Evolutionary conservation across 2,113 vertebrate species (phyloP), one percentile per base, ranked within the genome.

Genomic region (Anser brachyrhynchus): DNA sequence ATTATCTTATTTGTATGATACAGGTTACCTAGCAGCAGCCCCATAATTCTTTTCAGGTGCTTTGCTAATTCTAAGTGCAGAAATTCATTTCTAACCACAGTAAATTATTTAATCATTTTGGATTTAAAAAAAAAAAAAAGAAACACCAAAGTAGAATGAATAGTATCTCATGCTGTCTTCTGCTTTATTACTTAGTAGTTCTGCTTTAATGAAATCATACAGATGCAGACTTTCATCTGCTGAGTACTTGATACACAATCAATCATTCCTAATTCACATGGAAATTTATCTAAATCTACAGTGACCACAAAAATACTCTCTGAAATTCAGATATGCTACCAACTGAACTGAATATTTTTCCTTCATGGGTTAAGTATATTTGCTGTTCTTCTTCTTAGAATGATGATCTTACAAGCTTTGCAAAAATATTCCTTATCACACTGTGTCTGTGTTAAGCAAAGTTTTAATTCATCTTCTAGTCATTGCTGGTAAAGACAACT

Each of bases 1-100:
- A 13, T 79, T 71, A 73, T 52, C 77, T 86, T 76, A 78, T 49
- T 93, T 92, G 61, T 96, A 55, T 92, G 91, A 92, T 92, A 80
- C 61, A 83, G 49, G 65, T 90, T 78, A 92, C 75, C 35, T 49
- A 84, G 33, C 22, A 59, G 65, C 25, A 93, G 52, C 29, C 23
- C 8, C 29, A 23, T 80, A 19, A 8, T 25, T 81, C 61, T 69
- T 94, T 84, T 73, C 9, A 10, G 12, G 51, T 87, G 80, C 41
- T 41, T 96, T 84, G 55, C 49, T 57, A 66, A 10, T 92, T 95
- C 89, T 83, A 72, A 91, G 44, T 72, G 59, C 64, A 79, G 39
- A 80, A 58, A 69, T 91, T 39, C 21, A 66, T 82, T 71, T 31
- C 44, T 64, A 55, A 75, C 61, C 37, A 14, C 66, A 79, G 43